Percentiles rank a stretch among this genome's conserved stretches.
phyloP scores from a whole-genome alignment of 2,797 vertebrate genomes.

The Anomalospiza imberbis region DNA sequence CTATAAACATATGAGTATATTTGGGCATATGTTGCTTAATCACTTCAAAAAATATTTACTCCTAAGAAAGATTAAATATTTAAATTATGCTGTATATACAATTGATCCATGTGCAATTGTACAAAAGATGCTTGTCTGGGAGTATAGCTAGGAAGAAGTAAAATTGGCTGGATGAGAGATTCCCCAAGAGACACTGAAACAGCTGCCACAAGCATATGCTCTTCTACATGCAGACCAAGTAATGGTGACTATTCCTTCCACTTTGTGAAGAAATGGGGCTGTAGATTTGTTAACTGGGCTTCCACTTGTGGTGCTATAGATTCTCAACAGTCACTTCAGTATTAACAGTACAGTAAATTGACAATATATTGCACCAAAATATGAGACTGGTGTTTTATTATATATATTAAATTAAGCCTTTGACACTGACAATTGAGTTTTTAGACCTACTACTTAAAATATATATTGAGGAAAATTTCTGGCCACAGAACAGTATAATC shows the following conservation, averaged over 20 bases:
- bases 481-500: neutral
- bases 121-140: neutral
- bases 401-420: neutral
- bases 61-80: neutral
- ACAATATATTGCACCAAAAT: neutral
- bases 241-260: neutral
- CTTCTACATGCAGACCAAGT: neutral
- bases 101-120: neutral
- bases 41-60: neutral
- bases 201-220: neutral
- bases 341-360: neutral
- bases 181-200: neutral
- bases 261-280: neutral
- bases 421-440: neutral
- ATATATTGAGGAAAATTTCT: neutral
- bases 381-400: neutral
- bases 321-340: neutral
- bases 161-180: neutral
- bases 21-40: neutral
- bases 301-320: neutral
- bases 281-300: neutral
- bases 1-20: neutral
- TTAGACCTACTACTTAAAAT: neutral
- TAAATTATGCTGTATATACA: accelerated
- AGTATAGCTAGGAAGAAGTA: neutral